These are phyloP conservation scores for Thymelicus acteon DNA, from an alignment of 2,888 invertebrate species.

Conservation along the genomic window DNA sequence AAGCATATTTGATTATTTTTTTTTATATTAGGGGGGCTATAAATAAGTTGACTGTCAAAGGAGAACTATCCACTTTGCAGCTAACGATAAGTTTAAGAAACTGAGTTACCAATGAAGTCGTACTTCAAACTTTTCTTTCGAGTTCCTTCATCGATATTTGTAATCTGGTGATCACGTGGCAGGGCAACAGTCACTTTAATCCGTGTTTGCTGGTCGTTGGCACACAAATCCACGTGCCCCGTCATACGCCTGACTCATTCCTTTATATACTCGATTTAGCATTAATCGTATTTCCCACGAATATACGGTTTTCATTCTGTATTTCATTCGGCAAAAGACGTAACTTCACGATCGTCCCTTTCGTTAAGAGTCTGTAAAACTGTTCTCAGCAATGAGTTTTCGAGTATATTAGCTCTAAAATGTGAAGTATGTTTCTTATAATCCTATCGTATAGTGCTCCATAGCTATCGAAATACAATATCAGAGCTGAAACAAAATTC, in stretches of 20 bases:
- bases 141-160: slow-evolving; percentile 1
- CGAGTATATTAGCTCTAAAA: too few relatives aligned
- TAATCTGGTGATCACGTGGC: slow-evolving; percentile 5
- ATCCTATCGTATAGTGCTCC: neutral
- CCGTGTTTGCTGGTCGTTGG: slow-evolving; percentile 18
- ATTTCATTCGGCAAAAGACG: neutral
- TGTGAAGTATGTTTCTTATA: too few relatives aligned
- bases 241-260: slow-evolving; percentile 23
- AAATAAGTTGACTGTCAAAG: too few relatives aligned
- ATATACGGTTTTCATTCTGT: neutral
- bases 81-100: neutral
- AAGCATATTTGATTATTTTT: too few relatives aligned
- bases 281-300: neutral
- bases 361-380: neutral
- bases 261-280: slow-evolving; percentile 4
- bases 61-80: too few relatives aligned
- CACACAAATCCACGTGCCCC: slow-evolving; percentile 9
- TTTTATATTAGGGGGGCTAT: too few relatives aligned
- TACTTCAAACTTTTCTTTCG: slow-evolving; percentile 3
- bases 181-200: neutral
- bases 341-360: neutral
- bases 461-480: neutral
- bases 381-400: neutral
- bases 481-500: neutral
- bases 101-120: neutral